phyloP scores from a whole-genome alignment of 2,797 vertebrate genomes.

The Hippocampus kuda region DNA sequence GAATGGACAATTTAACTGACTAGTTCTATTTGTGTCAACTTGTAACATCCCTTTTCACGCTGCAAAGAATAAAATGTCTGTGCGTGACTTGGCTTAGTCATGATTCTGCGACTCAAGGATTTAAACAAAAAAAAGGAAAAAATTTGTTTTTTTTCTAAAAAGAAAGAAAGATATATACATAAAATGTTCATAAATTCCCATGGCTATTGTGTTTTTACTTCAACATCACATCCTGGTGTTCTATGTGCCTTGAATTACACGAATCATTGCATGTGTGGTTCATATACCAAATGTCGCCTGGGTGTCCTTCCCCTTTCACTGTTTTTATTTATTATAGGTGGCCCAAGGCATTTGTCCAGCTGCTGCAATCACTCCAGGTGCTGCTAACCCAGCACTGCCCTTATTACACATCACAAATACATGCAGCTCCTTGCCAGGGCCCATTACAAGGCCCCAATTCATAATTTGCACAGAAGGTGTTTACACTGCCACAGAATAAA shows the following conservation, averaged over 20 bases:
- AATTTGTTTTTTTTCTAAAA: conserved; percentile 78
- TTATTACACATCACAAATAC: conserved; percentile 62
- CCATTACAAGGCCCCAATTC: conserved; percentile 64
- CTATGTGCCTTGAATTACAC: background rate
- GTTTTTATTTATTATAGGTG: background rate
- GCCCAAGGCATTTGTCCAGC: conserved; percentile 46
- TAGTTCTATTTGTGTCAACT: conserved; percentile 25
- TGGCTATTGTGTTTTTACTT: conserved; percentile 49
- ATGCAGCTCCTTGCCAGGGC: conserved; percentile 52
- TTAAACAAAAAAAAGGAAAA: conserved; percentile 30
- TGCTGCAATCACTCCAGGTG: conserved; percentile 53
- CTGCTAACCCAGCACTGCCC: conserved; percentile 59
- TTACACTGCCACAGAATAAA: conserved; percentile 58
- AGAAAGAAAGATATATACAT: conserved; percentile 59
- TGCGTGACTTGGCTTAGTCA: conserved; percentile 62
- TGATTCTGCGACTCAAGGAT: conserved; percentile 73
- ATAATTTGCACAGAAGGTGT: conserved; percentile 65
- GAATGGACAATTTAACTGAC: conserved; percentile 20
- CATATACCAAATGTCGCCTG: background rate
- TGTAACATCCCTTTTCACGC: conserved; percentile 36
- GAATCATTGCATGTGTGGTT: conserved; percentile 2
- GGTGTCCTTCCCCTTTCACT: background rate
- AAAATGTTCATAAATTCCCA: conserved; percentile 65
- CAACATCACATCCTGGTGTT: background rate
- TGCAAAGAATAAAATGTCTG: conserved; percentile 51